phyloP scores from a whole-genome alignment of 2,797 vertebrate species.

The Dendrocincla tyrannina region DNA sequence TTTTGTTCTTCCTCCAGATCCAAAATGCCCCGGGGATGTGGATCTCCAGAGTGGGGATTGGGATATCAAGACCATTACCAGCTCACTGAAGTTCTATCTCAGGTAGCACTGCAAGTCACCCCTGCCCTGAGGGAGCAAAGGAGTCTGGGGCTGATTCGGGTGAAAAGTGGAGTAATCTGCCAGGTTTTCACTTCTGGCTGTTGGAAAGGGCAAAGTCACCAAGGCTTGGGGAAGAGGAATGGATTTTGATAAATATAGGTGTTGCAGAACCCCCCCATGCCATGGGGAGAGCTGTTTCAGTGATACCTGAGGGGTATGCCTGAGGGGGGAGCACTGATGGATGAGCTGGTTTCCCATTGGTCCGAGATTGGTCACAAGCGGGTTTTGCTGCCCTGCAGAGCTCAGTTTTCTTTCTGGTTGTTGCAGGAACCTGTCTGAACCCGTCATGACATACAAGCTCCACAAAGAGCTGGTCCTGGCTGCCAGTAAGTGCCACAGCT shows the following conservation, averaged over 20 bases:
- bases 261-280: neutral
- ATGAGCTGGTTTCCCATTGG: fast-evolving
- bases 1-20: constrained; percentile 76
- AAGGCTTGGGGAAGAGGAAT: neutral
- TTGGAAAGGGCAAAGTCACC: neutral
- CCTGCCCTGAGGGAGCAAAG: fast-evolving
- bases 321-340: neutral
- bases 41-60: constrained; percentile 88
- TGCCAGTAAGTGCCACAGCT: constrained; percentile 86
- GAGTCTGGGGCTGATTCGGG: neutral
- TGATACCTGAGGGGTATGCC: no score
- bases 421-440: constrained; percentile 93
- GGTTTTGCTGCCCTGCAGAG: neutral
- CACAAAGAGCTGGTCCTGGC: constrained; percentile 92
- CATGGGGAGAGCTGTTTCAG: neutral
- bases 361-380: fast-evolving
- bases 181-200: neutral
- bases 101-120: constrained; percentile 75
- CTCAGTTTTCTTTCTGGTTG: constrained; percentile 24
- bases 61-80: constrained; percentile 96
- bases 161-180: neutral
- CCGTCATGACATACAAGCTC: constrained; percentile 94
- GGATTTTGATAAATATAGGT: neutral
- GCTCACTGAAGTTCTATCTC: constrained; percentile 96
- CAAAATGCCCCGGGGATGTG: constrained; percentile 87